Base-by-base conservation (phyloP, 1,140 invertebrate species). In the Hylyphantes graminicola region DNA sequence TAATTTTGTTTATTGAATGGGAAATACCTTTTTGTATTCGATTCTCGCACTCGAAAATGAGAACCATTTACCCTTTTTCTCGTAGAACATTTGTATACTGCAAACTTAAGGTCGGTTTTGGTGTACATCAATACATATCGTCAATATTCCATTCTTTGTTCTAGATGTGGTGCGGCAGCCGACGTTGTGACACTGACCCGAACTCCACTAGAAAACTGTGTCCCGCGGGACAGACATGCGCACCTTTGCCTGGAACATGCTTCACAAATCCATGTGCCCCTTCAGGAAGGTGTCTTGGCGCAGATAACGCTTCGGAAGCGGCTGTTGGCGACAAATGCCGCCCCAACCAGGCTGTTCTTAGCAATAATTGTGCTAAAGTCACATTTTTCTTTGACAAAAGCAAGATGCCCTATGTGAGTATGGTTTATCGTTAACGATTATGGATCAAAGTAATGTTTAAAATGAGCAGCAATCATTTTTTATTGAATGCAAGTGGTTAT, bases 211-310 rank as follows among this genome's bases (percentile, higher is more conserved):
- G 35, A 17, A n/a, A 61, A 53, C 48, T 74, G 12, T 90, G 90
- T 86, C 78, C 77, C 3, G 10, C 61, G 0, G 82, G 87, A n/a
- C 87, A 90, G 59, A 87, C 87, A 0, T 90, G 89, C 85, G 73
- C 90, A 5, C 50, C 85, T 87, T 76, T 88, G 86, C 8, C 85
- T 87, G 76, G 87, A 61, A 93, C 93, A 17, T 97, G 96, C 87
- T 90, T 97, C 17, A 92, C 93, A 0, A 92, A 93, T 6, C 93
- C 93, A 1, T 97, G 96, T 89, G 90, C 92, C 12, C 92, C 94
- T 0, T 94, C 94, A 89, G 96, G 95, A 6, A 94, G 96, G 88
- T 97, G 96, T 87, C 91, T 94, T 35, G 92, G 93, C 8, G 89
- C 95, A 77, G 92, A 94, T 84, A 93, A 91, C 55, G 93, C 93